phyloP scores from a whole-genome alignment of 1,140 invertebrate genomes.

The Adelges cooleyi region DNA sequence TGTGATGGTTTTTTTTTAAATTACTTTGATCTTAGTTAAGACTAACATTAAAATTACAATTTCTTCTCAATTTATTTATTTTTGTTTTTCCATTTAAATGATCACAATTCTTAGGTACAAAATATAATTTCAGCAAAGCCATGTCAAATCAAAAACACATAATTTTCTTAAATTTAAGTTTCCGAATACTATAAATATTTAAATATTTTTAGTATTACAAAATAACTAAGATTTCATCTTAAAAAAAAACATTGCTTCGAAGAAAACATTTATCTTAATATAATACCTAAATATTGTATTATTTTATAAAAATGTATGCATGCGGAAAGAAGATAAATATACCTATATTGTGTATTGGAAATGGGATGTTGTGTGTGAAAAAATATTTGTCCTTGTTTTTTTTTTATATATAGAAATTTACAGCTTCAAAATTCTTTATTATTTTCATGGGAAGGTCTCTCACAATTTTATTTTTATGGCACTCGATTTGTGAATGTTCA shows the following conservation, averaged over 20 bases:
- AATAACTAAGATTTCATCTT: too few species aligned
- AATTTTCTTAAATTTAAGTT: too few species aligned
- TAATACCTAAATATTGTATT: too few species aligned
- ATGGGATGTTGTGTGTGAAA: slow-evolving; percentile 16
- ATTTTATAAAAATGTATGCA: slow-evolving; percentile 14
- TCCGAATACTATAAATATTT: too few species aligned
- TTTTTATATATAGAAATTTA: slow-evolving; percentile 7
- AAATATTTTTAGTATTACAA: too few species aligned
- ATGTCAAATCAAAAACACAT: too few species aligned
- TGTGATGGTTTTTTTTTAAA: neutral
- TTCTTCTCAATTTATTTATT: neutral
- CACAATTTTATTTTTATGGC: slow-evolving; percentile 20
- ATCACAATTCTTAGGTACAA: too few species aligned
- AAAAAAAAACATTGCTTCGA: too few species aligned
- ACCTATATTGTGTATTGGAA: neutral
- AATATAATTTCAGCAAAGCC: neutral
- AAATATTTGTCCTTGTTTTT: neutral
- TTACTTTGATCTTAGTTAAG: neutral
- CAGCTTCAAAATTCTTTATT: slow-evolving; percentile 15
- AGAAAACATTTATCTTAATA: too few species aligned
- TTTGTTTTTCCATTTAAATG: too few species aligned
- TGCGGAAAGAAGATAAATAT: slow-evolving; percentile 13
- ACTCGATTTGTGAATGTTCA: slow-evolving; percentile 22
- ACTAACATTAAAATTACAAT: neutral
- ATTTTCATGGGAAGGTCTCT: slow-evolving; percentile 12